Percentiles rank a stretch among this genome's conserved stretches.
Conservation (phyloP, 2,113 vertebrate genomes). For the Crotalus tigris region DNA sequence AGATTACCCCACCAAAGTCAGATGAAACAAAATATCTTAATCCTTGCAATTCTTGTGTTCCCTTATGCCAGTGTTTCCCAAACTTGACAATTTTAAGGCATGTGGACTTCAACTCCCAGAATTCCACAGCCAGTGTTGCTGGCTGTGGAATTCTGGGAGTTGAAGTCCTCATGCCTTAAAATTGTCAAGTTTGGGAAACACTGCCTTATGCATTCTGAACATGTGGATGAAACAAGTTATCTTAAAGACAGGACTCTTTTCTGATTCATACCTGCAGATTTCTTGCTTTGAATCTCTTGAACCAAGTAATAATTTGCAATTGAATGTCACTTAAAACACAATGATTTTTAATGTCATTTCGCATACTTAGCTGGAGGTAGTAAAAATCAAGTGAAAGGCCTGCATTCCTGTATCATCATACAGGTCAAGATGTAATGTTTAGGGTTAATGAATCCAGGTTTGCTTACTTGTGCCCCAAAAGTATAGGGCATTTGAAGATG, state of each 20-base stretch:
- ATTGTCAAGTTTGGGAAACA: too few species aligned
- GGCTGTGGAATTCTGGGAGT: too few species aligned
- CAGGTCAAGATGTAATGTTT: neutral
- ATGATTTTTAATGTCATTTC: neutral
- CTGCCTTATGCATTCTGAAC: neutral
- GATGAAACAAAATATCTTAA: neutral
- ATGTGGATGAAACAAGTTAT: neutral
- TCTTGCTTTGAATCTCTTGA: neutral
- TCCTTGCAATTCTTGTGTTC: neutral
- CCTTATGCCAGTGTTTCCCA: neutral
- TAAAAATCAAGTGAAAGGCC: neutral
- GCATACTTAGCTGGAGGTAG: neutral
- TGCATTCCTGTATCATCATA: neutral
- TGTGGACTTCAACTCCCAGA: too few species aligned
- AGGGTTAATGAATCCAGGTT: neutral
- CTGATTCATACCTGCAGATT: neutral
- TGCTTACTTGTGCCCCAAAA: neutral
- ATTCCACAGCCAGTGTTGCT: too few species aligned
- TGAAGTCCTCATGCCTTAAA: too few species aligned
- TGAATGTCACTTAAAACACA: neutral
- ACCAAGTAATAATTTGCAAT: neutral
- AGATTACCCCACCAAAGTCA: neutral
- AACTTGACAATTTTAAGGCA: too few species aligned
- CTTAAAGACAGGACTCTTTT: neutral
- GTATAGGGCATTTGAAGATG: neutral